Evolutionary conservation across 2,113 vertebrate species (phyloP), one percentile per base, ranked within the genome.

Genomic region (Passer montanus): DNA sequence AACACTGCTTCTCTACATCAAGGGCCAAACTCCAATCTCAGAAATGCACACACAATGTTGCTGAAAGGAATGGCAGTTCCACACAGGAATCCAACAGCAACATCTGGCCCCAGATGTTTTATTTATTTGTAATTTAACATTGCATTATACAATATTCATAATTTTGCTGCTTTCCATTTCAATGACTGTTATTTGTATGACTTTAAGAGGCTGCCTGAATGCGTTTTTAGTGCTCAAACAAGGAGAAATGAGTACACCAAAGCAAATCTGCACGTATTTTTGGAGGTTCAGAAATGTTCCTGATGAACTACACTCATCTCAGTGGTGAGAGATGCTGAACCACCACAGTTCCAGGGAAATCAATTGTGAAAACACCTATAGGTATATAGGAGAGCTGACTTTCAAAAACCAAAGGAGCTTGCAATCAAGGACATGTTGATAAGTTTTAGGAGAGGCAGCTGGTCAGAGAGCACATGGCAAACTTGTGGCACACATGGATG

Each of bases 31-130:
- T 91, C 72, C 2, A 0, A 44, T 91, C 56, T 93, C 74, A 94
- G 70, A 95, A 95, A 44, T 27, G 30, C 37, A 68, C 35, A 72
- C 39, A 87, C 49, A 87, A 87, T 0, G 0, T 17, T 89, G 53
- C 78, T 89, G 89, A 95, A 96, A 95, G 62, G 70, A 95, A 91
- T 37, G 26, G 70, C 23, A 86, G 46, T 43, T 94, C 79, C 49
- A 88, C 39, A 44, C 33, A 90, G 76, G 64, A 95, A 84, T 92
- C 69, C 68, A 80, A 89, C n/a, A 60, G 75, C 75, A 96, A 96
- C 95, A 96, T 95, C 95, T 96, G 96, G 88, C 41, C 73, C 92
- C 95, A 96, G 93, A 96, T 96, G 86, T 94, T 97, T 95, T 94
- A 95, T 97, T 96, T 95, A 92, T 95, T 90, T 84, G 88, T 60